Evolutionary conservation across 2,113 vertebrate species (phyloP).

Genomic region (Nannobrachium achirus): DNA sequence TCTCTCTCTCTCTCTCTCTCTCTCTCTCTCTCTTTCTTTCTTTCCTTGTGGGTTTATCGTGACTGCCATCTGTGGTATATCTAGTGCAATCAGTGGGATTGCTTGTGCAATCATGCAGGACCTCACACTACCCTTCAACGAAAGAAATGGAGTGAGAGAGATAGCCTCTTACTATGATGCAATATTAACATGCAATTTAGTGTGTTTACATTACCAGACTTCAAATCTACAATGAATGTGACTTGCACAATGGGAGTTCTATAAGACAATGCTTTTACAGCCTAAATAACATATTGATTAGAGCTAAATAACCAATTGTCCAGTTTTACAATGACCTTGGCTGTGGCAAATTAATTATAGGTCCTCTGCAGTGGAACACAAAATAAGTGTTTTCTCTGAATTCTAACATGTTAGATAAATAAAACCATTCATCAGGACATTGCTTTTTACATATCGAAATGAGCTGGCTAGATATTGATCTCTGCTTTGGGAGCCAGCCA

Average conservation of each 20-base stretch:
- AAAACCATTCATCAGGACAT: conserved; percentile 39
- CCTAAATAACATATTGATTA: not conserved
- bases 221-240: not conserved
- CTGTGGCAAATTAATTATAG: not conserved
- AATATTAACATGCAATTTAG: conserved; percentile 30
- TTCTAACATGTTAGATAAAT: conserved; percentile 17
- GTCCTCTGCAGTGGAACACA: not conserved
- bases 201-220: conserved; percentile 18
- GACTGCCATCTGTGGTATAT: not conserved
- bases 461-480: conserved; percentile 42
- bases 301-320: conserved; percentile 19
- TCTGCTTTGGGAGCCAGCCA: conserved; percentile 17
- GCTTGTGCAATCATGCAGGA: not conserved
- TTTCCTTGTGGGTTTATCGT: too few relatives aligned
- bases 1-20: not conserved
- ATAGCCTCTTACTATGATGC: not conserved
- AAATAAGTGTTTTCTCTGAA: not conserved
- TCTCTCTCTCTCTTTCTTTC: too few relatives aligned
- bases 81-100: not conserved
- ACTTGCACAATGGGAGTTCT: not conserved
- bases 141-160: conserved; percentile 2
- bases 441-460: conserved; percentile 20
- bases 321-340: conserved; percentile 19
- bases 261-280: not conserved
- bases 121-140: not conserved